Base-by-base conservation (phyloP, 2,888 invertebrate genomes). In the Lordiphosa fenestrarum region DNA sequence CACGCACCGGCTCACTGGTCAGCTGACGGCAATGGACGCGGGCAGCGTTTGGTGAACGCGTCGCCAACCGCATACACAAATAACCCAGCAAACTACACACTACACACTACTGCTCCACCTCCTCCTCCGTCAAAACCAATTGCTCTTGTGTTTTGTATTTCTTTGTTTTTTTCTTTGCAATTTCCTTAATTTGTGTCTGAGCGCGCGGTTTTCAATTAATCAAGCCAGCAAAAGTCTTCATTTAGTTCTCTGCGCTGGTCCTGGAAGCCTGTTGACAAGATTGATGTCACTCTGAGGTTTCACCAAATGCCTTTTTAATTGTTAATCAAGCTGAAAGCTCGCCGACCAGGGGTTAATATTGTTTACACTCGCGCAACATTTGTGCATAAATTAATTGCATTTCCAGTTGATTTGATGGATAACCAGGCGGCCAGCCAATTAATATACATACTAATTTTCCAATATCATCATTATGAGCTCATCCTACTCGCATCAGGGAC, bases 161-260 rank as follows among this genome's bases (percentile, higher is more conserved):
- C 7, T 25, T 25, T 0, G 1, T 7, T 25, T 25, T 9, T 30
- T 30, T 52, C 68, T 78, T 80, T 75, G 80, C 83, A 78, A 80
- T 84, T 84, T 80, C 84, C 84, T 82, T 84, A 80, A 80, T 80
- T 80, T 84, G 84, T 84, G 84, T 80, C 63, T 76, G 41, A 50
- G 53, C 54, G 56, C 66, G 40, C 63, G 68, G 54, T 53, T 78
- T 69, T 78, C 81, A 78, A 78, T 78, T 78, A 78, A 78, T 78
- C 84, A 78, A 63, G 69, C 60, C 66, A 47, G 74, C 72, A 63
- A 58, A 61, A 42, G 6, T 82, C 55, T 54, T 65, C 80, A 84
- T 84, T 80, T 39, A 25, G 49, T 15, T 9, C 10, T 10, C 10
- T 10, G 38, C 19, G 25, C 1, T 10, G 4, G 19, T 23, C 30